A percentile compares a stretch with the other conserved stretches of the same genome.
Conservation (phyloP, 2,797 vertebrate species). For the Eulemur albifrons region DNA sequence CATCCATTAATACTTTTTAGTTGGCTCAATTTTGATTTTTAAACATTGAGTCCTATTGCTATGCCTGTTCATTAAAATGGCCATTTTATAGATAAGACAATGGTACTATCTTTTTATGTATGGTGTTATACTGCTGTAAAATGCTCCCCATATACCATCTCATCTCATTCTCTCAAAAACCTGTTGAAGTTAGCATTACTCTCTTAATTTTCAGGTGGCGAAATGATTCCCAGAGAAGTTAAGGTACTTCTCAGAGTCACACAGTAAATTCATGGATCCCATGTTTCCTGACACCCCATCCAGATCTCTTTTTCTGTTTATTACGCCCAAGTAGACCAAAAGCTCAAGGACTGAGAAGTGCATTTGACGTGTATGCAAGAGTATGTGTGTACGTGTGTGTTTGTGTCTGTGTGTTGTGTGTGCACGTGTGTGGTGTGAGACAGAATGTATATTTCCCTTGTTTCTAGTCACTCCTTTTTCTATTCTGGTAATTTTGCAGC, state of each 20-base stretch:
- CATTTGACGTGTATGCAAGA: neutral
- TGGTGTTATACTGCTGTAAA: neutral
- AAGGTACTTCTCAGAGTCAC: neutral
- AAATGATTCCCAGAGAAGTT: neutral
- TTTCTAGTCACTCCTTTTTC: neutral
- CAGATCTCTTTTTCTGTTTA: neutral
- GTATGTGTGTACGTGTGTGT: neutral
- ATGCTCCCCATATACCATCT: neutral
- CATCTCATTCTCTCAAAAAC: neutral
- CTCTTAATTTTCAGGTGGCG: neutral
- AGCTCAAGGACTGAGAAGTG: neutral
- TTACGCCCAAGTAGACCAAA: neutral
- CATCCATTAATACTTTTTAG: neutral
- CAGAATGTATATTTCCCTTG: neutral
- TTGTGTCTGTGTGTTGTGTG: neutral
- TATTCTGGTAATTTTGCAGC: neutral
- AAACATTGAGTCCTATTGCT: neutral
- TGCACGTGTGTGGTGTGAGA: neutral
- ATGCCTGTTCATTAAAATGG: neutral
- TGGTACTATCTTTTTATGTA: neutral
- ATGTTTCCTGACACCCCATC: neutral
- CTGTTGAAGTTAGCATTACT: neutral
- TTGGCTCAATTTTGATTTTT: constrained; percentile 42
- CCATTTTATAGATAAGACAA: neutral
- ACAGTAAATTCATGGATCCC: neutral